Evolutionary conservation across 2,113 vertebrate genomes (phyloP), one percentile per base, ranked within the genome.

Genomic region (Tragelaphus imberbis): DNA sequence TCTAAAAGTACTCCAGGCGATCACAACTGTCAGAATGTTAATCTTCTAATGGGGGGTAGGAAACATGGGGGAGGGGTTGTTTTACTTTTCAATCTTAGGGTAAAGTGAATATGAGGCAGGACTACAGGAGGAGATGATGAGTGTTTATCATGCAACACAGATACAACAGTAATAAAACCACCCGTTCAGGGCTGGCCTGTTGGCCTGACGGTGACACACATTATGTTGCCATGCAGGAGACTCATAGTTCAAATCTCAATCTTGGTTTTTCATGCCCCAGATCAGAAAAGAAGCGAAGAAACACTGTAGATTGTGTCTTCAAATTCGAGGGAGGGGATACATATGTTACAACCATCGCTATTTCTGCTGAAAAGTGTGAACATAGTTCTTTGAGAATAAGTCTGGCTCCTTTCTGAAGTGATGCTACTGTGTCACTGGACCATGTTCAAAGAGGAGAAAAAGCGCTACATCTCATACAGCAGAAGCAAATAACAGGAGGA

Each of bases 1-100:
- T 97, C 97, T 98, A 99, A 98, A 98, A 98, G 97, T 98, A 98
- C 91, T 98, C 98, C 96, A 98, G 93, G 98, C 77, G 80, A 82
- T 88, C 97, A 98, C 95, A 95, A 97, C 93, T 94, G 97, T 95
- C 96, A 97, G 98, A 97, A 97, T 25, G 36, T 89, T 97, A 97
- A 91, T 97, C 89, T 95, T 98, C 97, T 98, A 98, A 97, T 4
- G 23, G 65, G 61, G 93, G 88, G 28, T 36, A 94, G 93, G 91
- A 91, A 77, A 95, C 4, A 55, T 87, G 84, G 91, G 1, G 44
- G 36, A 6, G 33, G 30, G 5, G 84, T 79, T 96, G 77, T 56
- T 92, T 87, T 58, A 81, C 77, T 89, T 93, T 94, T 94, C 85
- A 85, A 85, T 97, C 93, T 93, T n/a, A 71, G 89, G 77, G 93